These are phyloP conservation scores for Amphiduros pacificus DNA, from an alignment of 2,888 invertebrate species.

Conservation along the genomic window DNA sequence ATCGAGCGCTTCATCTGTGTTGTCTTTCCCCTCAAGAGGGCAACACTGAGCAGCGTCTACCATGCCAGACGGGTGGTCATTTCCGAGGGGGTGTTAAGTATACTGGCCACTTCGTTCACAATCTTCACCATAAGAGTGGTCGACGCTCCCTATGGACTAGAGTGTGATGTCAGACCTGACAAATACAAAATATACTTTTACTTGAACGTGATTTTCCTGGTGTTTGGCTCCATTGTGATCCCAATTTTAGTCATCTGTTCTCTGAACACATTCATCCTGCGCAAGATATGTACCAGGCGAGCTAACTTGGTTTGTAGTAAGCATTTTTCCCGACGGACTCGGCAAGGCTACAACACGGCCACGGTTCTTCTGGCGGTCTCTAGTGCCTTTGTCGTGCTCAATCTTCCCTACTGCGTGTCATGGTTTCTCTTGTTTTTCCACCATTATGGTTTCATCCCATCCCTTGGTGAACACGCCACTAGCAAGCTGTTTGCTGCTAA, in stretches of 20 bases:
- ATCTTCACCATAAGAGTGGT: slow-evolving; percentile 24
- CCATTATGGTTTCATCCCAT: slow-evolving; percentile 2
- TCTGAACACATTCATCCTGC: slow-evolving; percentile 23
- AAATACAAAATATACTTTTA: slow-evolving; percentile 9
- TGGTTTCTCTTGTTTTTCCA: slow-evolving; percentile 22
- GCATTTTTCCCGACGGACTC: neutral
- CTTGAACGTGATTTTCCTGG: slow-evolving; percentile 20
- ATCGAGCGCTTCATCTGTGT: slow-evolving; percentile 25
- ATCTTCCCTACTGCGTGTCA: slow-evolving; percentile 23
- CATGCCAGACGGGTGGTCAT: slow-evolving; percentile 17
- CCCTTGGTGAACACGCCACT: neutral
- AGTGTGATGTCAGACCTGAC: slow-evolving; percentile 18
- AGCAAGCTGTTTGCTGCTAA: slow-evolving; percentile 17
- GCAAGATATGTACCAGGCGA: slow-evolving; percentile 5
- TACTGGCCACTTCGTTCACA: slow-evolving; percentile 16
- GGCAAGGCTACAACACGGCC: slow-evolving; percentile 20
- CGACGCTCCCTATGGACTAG: slow-evolving; percentile 3
- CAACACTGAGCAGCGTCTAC: slow-evolving; percentile 9
- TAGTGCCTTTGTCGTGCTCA: slow-evolving; percentile 23
- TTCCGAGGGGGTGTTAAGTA: slow-evolving; percentile 7
- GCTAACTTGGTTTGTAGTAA: neutral
- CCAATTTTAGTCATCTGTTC: slow-evolving; percentile 18
- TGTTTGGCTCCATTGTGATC: slow-evolving; percentile 24
- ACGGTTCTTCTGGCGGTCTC: slow-evolving; percentile 23
- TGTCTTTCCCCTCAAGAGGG: slow-evolving; percentile 18